Conservation (phyloP, 2,888 invertebrate species). For the Shargacucullia verbasci region DNA sequence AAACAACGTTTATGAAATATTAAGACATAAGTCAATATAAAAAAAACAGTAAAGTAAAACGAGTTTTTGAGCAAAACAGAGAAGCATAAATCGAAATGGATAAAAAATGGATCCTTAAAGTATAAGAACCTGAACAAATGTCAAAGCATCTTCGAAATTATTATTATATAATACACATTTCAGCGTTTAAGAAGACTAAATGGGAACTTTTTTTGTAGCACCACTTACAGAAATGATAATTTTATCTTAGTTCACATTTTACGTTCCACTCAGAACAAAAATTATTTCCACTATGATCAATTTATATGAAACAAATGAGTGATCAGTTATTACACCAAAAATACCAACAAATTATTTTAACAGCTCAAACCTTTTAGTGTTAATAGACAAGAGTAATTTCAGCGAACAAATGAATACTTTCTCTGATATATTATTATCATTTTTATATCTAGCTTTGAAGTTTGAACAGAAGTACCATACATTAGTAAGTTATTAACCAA, state of each 20-base stretch:
- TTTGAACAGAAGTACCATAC: constrained; percentile 8
- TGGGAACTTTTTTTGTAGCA: background rate
- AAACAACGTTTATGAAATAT: too few relatives aligned
- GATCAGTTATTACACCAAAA: constrained; percentile 20
- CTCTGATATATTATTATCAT: background rate
- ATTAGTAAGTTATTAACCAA: constrained; percentile 1
- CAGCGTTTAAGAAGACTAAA: background rate
- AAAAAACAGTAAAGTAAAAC: too few relatives aligned
- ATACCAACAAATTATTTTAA: constrained; percentile 22
- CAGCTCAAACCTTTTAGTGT: constrained; percentile 38
- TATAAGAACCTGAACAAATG: too few relatives aligned
- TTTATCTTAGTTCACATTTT: background rate
- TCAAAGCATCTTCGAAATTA: too few relatives aligned
- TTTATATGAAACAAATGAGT: constrained; percentile 1
- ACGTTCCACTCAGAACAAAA: constrained; percentile 1
- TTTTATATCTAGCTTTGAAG: background rate
- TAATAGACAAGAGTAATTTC: constrained; percentile 18
- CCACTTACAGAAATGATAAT: background rate
- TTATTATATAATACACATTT: background rate
- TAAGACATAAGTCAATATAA: too few relatives aligned
- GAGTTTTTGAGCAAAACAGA: too few relatives aligned
- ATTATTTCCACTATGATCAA: background rate
- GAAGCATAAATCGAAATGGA: too few relatives aligned
- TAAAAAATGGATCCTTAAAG: too few relatives aligned
- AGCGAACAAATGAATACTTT: constrained; percentile 1